Evolutionary conservation across 2,113 vertebrate genomes (phyloP).

Genomic region (Synchiropus splendidus): DNA sequence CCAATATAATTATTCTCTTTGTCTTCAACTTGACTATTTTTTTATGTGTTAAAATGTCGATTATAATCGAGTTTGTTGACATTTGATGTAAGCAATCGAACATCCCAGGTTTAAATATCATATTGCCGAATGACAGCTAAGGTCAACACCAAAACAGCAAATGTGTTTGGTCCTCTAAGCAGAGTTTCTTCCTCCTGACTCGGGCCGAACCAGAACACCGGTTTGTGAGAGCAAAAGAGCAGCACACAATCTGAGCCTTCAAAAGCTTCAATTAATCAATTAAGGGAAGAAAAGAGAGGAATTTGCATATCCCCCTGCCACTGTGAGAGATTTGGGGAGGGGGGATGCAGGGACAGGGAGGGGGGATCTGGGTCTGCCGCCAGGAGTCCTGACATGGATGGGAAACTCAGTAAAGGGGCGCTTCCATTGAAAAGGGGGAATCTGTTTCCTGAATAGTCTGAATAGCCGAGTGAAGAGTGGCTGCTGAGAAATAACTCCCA

Average conservation of each 20-base stretch:
- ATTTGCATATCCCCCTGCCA: conserved; percentile 61
- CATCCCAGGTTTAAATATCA: no score
- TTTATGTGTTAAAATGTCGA: no score
- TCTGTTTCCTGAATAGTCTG: conserved; percentile 60
- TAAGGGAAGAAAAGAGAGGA: conserved; percentile 64
- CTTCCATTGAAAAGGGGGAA: conserved; percentile 59
- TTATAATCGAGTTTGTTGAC: no score
- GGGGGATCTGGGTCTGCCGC: conserved; percentile 36
- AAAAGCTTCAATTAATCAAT: conserved; percentile 73
- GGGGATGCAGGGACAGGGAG: conserved; percentile 5
- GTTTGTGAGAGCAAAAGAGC: conserved; percentile 30
- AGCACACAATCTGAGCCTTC: conserved; percentile 58
- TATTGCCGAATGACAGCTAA: no score
- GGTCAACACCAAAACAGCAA: no score
- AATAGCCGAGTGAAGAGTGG: conserved; percentile 17
- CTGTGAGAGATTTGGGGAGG: conserved; percentile 29
- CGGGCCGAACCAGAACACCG: conserved; percentile 21
- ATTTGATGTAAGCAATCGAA: no score
- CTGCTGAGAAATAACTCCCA: conserved; percentile 15
- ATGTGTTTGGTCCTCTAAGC: no score
- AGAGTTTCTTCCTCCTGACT: no score
- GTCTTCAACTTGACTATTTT: no score
- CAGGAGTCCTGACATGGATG: conserved; percentile 62
- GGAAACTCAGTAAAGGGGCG: conserved; percentile 46
- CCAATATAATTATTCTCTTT: no score